Evolutionary conservation across 2,797 vertebrate species (phyloP).

Genomic region (Hapalemur alaotrensis): DNA sequence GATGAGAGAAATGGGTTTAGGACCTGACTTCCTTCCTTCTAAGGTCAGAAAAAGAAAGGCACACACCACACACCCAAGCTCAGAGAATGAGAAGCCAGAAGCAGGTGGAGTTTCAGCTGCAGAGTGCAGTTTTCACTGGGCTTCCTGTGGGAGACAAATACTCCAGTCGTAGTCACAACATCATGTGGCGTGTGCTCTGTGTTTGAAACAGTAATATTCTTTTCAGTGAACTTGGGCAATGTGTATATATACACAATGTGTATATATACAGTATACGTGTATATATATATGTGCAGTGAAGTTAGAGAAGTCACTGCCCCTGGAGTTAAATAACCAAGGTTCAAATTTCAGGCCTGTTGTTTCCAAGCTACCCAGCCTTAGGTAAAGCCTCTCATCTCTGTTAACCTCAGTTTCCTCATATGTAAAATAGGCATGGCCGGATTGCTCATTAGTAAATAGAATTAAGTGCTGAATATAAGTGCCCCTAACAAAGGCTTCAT

Average conservation of each 20-base stretch:
- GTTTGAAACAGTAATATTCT: neutral
- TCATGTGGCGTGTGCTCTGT: accelerated
- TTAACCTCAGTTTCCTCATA: neutral
- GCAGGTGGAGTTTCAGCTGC: neutral
- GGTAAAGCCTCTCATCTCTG: neutral
- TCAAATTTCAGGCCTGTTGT: neutral
- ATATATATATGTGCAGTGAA: neutral
- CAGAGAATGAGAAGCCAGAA: too few relatives aligned
- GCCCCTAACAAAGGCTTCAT: neutral
- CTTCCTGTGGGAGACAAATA: neutral
- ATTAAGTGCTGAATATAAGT: neutral
- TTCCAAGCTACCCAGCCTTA: neutral
- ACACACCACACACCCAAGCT: accelerated
- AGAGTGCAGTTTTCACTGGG: neutral
- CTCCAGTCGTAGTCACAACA: accelerated
- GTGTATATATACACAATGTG: too few relatives aligned
- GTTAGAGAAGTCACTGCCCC: neutral
- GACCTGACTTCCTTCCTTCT: neutral
- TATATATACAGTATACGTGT: too few relatives aligned
- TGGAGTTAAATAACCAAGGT: neutral
- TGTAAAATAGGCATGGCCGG: neutral
- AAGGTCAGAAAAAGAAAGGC: neutral
- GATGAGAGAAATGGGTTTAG: neutral
- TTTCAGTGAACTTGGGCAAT: neutral
- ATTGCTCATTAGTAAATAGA: neutral